Evolutionary conservation across 92 coral and sea anemone genomes (phyloP).

Genomic region (Umimayanthus chanpuru): DNA sequence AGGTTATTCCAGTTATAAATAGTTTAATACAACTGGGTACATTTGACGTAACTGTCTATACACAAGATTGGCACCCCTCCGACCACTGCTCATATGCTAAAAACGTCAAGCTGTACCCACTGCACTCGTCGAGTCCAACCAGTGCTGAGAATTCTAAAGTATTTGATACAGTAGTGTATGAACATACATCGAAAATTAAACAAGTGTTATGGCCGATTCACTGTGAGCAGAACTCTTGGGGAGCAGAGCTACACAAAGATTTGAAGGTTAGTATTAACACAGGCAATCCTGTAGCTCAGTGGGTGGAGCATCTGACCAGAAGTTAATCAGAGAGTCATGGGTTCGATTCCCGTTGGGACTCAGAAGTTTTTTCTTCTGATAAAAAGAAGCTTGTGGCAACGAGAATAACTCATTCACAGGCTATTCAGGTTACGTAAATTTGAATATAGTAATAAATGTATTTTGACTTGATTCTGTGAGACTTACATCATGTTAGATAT

Average conservation of each 20-base stretch:
- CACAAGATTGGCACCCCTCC: conserved; percentile 90
- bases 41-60: conserved; percentile 72
- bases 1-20: conserved; percentile 73
- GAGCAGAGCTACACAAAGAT: conserved; percentile 86
- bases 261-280: conserved; percentile 59
- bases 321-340: too few relatives aligned
- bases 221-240: conserved; percentile 85
- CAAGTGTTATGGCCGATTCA: conserved; percentile 94
- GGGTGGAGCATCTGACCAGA: too few relatives aligned
- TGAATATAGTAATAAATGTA: too few relatives aligned
- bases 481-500: too few relatives aligned
- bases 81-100: conserved; percentile 90
- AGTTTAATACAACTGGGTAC: conserved; percentile 58
- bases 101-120: conserved; percentile 74
- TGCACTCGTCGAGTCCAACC: conserved; percentile 68
- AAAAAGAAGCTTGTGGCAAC: too few relatives aligned
- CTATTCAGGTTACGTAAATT: too few relatives aligned
- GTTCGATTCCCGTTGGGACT: too few relatives aligned
- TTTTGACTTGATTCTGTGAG: too few relatives aligned
- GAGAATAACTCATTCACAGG: too few relatives aligned
- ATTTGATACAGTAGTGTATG: conserved; percentile 79
- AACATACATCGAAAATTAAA: conserved; percentile 56
- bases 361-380: too few relatives aligned
- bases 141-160: conserved; percentile 63
- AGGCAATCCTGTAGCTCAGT: too few relatives aligned